These are phyloP conservation scores for Philotrypesis tridentata DNA, from an alignment of 1,140 invertebrate species.

Conservation along the genomic window DNA sequence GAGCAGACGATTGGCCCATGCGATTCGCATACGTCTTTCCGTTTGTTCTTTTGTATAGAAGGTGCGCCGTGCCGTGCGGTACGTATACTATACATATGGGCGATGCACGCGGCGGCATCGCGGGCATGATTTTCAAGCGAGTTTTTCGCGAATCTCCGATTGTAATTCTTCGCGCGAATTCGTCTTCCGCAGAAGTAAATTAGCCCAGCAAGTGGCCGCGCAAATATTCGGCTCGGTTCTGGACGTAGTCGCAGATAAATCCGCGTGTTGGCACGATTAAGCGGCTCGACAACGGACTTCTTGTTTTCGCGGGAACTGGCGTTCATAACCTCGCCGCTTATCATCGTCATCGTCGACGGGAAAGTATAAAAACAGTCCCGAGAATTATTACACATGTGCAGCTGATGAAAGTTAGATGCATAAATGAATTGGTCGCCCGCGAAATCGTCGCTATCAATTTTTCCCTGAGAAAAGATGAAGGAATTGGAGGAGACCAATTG, in stretches of 20 bases:
- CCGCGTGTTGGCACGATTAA: not conserved
- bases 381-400: constrained; percentile 13
- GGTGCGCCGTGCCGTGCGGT: too few species aligned
- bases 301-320: constrained; percentile 46
- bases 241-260: not conserved
- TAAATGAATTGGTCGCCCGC: constrained; percentile 40
- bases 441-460: constrained; percentile 14
- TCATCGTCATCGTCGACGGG: not conserved
- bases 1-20: too few species aligned
- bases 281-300: constrained; percentile 29
- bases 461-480: constrained; percentile 57
- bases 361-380: not conserved
- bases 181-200: not conserved
- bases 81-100: too few species aligned
- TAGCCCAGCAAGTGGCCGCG: not conserved
- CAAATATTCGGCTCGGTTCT: not conserved
- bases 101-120: constrained; percentile 28
- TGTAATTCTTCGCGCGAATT: not conserved
- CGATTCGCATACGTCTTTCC: not conserved
- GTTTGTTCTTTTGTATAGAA: not conserved
- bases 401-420: constrained; percentile 24
- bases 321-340: constrained; percentile 41
- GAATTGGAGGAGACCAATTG: constrained; percentile 64
- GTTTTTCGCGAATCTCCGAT: constrained; percentile 24
- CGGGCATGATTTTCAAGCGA: constrained; percentile 29